These are phyloP conservation scores for Calliphora vicina DNA, from an alignment of 1,140 invertebrate species.

Conservation along the genomic window DNA sequence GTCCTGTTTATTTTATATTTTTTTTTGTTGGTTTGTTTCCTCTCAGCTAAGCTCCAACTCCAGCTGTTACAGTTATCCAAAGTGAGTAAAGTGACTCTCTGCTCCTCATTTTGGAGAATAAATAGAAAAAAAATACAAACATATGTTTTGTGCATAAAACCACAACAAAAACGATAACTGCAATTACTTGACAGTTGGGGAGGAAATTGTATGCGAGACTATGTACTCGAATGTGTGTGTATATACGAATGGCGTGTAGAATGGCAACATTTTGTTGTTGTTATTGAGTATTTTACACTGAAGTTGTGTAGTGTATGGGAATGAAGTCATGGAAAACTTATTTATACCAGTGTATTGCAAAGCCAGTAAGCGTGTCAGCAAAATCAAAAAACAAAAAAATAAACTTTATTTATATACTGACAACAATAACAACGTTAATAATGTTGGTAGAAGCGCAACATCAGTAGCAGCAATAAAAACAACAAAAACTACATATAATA, in stretches of 20 bases:
- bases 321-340: constrained; percentile 31
- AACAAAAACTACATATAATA: not conserved
- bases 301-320: not conserved
- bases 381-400: not conserved
- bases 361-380: constrained; percentile 28
- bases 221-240: not conserved
- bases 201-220: not conserved
- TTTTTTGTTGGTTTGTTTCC: not conserved
- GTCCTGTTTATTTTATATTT: not conserved
- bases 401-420: not conserved
- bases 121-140: not conserved
- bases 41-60: not conserved
- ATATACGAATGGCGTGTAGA: not conserved
- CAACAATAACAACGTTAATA: not conserved
- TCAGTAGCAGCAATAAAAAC: not conserved
- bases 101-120: not conserved
- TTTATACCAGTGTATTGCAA: not conserved
- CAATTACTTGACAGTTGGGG: not conserved
- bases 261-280: not conserved
- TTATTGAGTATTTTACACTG: not conserved
- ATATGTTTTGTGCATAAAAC: not conserved
- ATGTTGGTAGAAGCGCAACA: not conserved
- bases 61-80: not conserved
- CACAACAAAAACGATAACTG: not conserved
- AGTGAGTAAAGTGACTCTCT: not conserved